Evolutionary conservation across 2,797 vertebrate genomes (phyloP).

Genomic region (Australoheros facetus): DNA sequence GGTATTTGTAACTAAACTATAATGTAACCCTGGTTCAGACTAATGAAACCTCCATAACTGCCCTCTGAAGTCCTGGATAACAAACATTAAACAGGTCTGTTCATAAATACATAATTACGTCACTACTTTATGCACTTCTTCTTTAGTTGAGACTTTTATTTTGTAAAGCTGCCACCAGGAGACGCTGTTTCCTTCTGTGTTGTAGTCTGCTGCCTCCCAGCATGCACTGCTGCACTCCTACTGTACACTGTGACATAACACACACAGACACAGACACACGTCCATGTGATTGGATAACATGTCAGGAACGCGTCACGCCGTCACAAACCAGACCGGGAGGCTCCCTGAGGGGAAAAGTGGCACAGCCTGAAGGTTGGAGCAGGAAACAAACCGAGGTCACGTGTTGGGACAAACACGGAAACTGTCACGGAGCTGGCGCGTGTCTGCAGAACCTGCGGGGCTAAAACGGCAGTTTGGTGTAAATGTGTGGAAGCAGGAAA

Average conservation of each 20-base stretch:
- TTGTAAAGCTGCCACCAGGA: constrained; percentile 2
- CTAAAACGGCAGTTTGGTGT: no score
- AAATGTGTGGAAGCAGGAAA: no score
- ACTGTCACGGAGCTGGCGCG: neutral
- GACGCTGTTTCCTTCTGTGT: neutral
- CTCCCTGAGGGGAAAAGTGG: neutral
- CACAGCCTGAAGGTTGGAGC: neutral
- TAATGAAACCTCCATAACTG: no score
- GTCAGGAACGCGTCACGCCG: neutral
- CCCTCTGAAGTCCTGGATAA: no score
- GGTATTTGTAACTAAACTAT: no score
- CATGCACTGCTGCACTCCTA: constrained; percentile 11
- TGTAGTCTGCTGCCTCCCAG: neutral
- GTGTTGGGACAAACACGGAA: neutral
- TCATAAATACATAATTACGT: no score
- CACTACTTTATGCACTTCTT: neutral
- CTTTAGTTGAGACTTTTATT: neutral
- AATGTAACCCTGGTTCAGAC: no score
- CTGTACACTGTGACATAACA: constrained; percentile 3
- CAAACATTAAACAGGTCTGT: no score
- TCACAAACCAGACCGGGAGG: neutral
- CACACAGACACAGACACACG: neutral
- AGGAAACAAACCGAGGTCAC: neutral
- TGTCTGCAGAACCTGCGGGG: neutral
- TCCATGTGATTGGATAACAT: neutral